phyloP scores from a whole-genome alignment of 2,113 vertebrate genomes.

The Pica pica region DNA sequence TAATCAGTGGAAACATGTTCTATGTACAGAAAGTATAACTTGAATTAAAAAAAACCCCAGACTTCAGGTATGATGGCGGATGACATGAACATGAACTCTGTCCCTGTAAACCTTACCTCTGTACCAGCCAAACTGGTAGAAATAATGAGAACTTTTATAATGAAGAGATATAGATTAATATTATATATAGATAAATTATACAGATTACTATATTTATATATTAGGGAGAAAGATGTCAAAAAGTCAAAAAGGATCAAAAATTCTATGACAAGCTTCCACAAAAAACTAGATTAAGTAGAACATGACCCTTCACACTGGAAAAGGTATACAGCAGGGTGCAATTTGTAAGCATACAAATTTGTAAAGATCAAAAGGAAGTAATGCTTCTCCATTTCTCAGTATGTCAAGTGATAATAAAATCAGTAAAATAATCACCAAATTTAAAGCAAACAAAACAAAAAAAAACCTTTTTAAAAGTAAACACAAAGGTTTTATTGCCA shows the following conservation, averaged over 20 bases:
- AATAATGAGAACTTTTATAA: neutral
- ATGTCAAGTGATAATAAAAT: neutral
- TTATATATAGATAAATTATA: neutral
- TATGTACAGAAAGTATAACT: neutral
- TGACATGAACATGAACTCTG: neutral
- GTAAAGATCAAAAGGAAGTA: neutral
- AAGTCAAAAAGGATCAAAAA: neutral
- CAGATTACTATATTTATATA: neutral
- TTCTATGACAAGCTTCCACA: neutral
- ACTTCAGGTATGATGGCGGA: neutral
- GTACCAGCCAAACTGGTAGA: neutral
- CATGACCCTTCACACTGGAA: neutral
- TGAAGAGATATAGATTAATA: neutral
- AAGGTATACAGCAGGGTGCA: accelerated
- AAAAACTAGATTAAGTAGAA: neutral
- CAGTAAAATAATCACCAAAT: neutral
- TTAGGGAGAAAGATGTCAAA: neutral
- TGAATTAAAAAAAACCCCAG: neutral
- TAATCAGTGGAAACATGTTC: neutral
- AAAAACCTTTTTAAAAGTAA: no score
- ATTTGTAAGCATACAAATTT: neutral
- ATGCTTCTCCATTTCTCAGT: neutral
- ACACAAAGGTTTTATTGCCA: neutral
- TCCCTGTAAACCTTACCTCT: neutral
- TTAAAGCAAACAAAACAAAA: neutral